Percentiles rank a stretch among this genome's conserved stretches.
phyloP scores from a whole-genome alignment of 2,797 vertebrate genomes.

The Sebastolobus alascanus region DNA sequence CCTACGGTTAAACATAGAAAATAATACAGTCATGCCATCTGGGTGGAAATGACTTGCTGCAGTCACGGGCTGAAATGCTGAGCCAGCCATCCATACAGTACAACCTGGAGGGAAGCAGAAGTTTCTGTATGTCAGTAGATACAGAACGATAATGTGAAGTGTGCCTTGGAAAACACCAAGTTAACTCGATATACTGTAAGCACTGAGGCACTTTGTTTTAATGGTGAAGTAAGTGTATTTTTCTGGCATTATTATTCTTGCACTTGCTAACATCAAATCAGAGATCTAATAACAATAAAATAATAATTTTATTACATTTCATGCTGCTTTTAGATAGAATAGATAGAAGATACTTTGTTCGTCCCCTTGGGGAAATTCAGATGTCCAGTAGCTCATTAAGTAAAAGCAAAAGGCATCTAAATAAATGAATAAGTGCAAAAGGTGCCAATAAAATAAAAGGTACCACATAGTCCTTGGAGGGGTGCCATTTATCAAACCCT shows the following conservation, averaged over 20 bases:
- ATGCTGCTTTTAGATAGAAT: background rate
- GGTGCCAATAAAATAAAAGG: too few relatives aligned
- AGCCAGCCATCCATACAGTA: conserved; percentile 49
- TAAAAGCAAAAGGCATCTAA: too few relatives aligned
- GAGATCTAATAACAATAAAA: background rate
- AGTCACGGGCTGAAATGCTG: conserved; percentile 53
- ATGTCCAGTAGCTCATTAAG: too few relatives aligned
- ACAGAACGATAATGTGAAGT: conserved; percentile 11
- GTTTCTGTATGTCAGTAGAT: conserved; percentile 31
- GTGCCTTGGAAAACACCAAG: background rate
- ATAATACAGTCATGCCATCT: conserved; percentile 63
- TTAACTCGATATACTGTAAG: background rate
- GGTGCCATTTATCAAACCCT: background rate
- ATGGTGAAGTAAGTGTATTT: background rate
- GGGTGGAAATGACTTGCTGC: conserved; percentile 58
- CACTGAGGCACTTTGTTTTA: background rate
- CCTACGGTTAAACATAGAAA: conserved; percentile 47
- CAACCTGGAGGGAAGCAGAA: conserved; percentile 58
- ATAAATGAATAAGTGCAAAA: too few relatives aligned
- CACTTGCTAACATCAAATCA: background rate
- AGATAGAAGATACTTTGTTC: too few relatives aligned
- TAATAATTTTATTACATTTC: background rate
- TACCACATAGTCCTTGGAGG: too few relatives aligned
- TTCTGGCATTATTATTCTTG: conserved; percentile 6
- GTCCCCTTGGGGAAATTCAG: too few relatives aligned